phyloP scores from a whole-genome alignment of 1,140 invertebrate species.

The Lucilia sericata region DNA sequence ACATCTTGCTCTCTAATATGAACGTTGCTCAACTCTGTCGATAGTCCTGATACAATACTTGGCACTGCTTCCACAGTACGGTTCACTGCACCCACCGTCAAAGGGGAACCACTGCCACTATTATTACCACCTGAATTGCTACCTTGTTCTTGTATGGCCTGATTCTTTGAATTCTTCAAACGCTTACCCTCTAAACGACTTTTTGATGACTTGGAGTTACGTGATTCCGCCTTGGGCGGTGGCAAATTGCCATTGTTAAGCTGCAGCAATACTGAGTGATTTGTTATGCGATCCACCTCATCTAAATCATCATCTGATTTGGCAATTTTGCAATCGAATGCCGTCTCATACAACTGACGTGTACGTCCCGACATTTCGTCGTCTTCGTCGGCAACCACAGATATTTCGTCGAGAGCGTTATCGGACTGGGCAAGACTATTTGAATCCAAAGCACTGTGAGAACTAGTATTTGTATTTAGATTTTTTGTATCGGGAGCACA shows the following conservation, averaged over 20 bases:
- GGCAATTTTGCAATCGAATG: conserved; percentile 87
- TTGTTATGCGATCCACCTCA: conserved; percentile 82
- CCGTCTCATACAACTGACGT: conserved; percentile 87
- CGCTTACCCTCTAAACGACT: conserved; percentile 62
- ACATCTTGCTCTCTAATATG: conserved; percentile 73
- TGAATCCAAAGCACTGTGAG: conserved; percentile 32
- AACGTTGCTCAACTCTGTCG: conserved; percentile 74
- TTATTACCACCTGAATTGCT: conserved; percentile 47
- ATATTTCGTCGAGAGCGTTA: conserved; percentile 40
- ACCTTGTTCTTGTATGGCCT: conserved; percentile 61
- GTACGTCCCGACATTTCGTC: conserved; percentile 66
- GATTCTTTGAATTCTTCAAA: conserved; percentile 64
- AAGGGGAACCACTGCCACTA: conserved; percentile 45
- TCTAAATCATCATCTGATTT: conserved; percentile 85
- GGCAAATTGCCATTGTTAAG: conserved; percentile 66
- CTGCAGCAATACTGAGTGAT: conserved; percentile 79
- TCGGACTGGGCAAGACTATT: conserved; percentile 48
- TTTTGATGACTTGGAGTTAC: conserved; percentile 49
- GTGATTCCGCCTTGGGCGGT: background rate
- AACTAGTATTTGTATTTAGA: conserved; percentile 22
- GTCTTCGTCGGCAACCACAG: conserved; percentile 46
- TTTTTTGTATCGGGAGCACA: conserved; percentile 62
- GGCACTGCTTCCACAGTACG: conserved; percentile 42
- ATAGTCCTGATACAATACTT: conserved; percentile 69
- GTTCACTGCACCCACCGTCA: conserved; percentile 49